Base-by-base conservation (phyloP, 2,888 invertebrate genomes). In the Hydrotaea cyrtoneurina region DNA sequence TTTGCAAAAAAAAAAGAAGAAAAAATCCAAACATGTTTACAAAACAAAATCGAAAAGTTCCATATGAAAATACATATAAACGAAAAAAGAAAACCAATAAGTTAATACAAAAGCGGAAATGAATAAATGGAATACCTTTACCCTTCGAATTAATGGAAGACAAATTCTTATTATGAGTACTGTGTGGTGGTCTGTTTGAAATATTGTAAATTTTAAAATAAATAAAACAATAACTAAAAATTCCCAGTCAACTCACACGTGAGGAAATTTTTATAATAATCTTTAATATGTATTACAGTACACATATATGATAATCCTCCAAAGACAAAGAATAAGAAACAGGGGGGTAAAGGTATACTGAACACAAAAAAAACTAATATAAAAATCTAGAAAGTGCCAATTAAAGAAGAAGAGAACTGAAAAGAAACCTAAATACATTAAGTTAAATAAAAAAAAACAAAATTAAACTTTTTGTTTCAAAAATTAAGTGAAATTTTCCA, bases 51-150 rank as follows among this genome's bases (percentile, higher is more conserved):
- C 2, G 13, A 59, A 59, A 59, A 26, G 15, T 11, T 10, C 26
- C n/a, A 8, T 2, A 50, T 50, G 50, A 26, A 59, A 2, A 59
- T 55, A 15, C 1, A 23, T 2, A 21, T 4, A 5, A 57, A 57
- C 8, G 57, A 57, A n/a, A 17, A 21, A 55, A 55, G 8, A 7
- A 53, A 55, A 23, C 5, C 7, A 57, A 57, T 11, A 26, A 59
- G 59, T 15, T 23, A 59, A 59, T 2, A 23, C 23, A 4, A 23
- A 19, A 50, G 2, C 59, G 59, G 59, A 26, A 59, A 59, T 59
- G 59, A 55, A 55, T 26, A 15, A 11, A 59, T 15, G 23, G 11
- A 59, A 59, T 59, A 59, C 59, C 59, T 59, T 59, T 59, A 59
- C 59, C 59, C 50, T 13, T 7, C 15, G 15, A 43, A 43, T 31